A percentile compares a stretch with the other conserved stretches of the same genome.
These are phyloP conservation scores for Reinhardtius hippoglossoides DNA, from an alignment of 2,113 vertebrate species.

Conservation along the genomic window DNA sequence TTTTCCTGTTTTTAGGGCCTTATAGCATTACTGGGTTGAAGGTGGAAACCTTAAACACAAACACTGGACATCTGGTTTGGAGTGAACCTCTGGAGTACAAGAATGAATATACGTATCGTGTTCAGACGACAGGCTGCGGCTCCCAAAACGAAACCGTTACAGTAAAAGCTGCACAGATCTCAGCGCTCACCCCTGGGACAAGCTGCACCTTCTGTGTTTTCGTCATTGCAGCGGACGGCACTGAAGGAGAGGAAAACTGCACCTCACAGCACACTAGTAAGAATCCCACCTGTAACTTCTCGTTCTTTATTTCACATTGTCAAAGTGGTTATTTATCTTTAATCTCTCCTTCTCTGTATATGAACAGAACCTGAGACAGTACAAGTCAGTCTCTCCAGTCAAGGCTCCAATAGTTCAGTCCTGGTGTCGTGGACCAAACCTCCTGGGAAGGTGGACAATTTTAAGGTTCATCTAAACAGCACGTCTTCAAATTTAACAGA, in stretches of 20 bases:
- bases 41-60: slow-evolving; percentile 50
- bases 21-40: neutral
- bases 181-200: slow-evolving; percentile 62
- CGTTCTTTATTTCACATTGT: neutral
- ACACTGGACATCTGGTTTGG: slow-evolving; percentile 48
- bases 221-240: slow-evolving; percentile 36
- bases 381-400: slow-evolving; percentile 41
- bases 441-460: slow-evolving; percentile 47
- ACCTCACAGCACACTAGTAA: slow-evolving; percentile 64
- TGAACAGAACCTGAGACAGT: slow-evolving; percentile 69
- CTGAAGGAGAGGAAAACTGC: slow-evolving; percentile 22
- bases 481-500: fast-evolving
- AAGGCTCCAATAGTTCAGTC: slow-evolving; percentile 65
- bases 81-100: slow-evolving; percentile 17
- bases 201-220: slow-evolving; percentile 65
- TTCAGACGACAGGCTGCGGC: slow-evolving; percentile 41
- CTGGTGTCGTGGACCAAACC: slow-evolving; percentile 67
- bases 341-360: slow-evolving; percentile 1
- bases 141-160: neutral
- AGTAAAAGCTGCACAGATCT: neutral
- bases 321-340: neutral
- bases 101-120: slow-evolving; percentile 32
- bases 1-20: slow-evolving; percentile 62
- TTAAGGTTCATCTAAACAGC: slow-evolving; percentile 45
- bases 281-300: slow-evolving; percentile 7